Conservation (phyloP, 2,797 vertebrate species). For the Syndactyla subalaris region DNA sequence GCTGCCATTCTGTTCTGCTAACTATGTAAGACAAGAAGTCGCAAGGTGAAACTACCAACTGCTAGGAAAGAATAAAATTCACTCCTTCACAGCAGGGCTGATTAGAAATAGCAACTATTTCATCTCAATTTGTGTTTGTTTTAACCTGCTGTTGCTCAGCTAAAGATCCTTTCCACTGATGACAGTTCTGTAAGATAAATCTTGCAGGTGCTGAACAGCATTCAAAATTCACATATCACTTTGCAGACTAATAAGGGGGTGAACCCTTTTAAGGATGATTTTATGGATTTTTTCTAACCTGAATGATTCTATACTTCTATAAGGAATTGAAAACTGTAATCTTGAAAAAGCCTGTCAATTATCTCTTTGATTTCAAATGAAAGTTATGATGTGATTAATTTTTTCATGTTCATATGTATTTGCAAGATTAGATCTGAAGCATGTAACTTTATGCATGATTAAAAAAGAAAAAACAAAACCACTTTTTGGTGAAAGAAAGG, state of each 20-base stretch:
- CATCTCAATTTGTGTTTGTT: background rate
- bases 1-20: conserved; percentile 20
- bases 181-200: background rate
- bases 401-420: background rate
- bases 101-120: background rate
- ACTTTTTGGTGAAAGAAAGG: background rate
- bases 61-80: background rate
- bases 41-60: conserved; percentile 7
- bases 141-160: background rate
- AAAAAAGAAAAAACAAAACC: background rate
- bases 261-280: background rate
- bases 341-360: background rate
- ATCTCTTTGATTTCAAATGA: background rate
- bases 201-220: background rate
- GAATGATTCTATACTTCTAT: background rate
- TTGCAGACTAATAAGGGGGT: background rate
- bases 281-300: background rate
- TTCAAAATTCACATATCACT: background rate
- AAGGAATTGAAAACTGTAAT: background rate
- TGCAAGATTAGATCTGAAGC: background rate
- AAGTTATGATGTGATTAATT: background rate
- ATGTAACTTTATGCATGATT: background rate
- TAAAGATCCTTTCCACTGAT: background rate
- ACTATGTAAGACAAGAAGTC: background rate
- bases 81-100: background rate